Percentiles rank a stretch among this genome's conserved stretches.
These are phyloP conservation scores for Alaudala cheleensis DNA, from an alignment of 2,113 vertebrate genomes.

Conservation along the genomic window DNA sequence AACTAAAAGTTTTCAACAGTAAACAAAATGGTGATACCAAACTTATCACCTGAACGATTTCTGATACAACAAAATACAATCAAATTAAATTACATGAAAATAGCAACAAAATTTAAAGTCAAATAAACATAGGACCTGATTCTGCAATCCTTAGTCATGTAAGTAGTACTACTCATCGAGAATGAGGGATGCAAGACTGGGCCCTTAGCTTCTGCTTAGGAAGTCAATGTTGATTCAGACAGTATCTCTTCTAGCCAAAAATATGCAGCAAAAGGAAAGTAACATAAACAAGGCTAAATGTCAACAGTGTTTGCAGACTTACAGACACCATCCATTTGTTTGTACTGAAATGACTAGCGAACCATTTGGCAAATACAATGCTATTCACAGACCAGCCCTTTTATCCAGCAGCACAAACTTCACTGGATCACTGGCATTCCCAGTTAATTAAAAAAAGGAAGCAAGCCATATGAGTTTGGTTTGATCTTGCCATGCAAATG, in stretches of 20 bases:
- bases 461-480: slow-evolving; percentile 59
- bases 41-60: neutral
- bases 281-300: slow-evolving; percentile 82
- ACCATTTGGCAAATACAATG: slow-evolving; percentile 77
- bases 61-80: neutral
- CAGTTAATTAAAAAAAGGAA: slow-evolving; percentile 72
- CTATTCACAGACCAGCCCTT: slow-evolving; percentile 69
- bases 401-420: slow-evolving; percentile 71
- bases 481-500: slow-evolving; percentile 53
- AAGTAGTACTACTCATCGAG: slow-evolving; percentile 22
- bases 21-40: neutral
- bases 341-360: slow-evolving; percentile 77
- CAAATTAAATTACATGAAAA: neutral
- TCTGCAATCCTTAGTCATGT: slow-evolving; percentile 50
- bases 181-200: slow-evolving; percentile 32
- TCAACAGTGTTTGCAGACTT: slow-evolving; percentile 79
- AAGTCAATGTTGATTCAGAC: slow-evolving; percentile 73
- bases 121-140: slow-evolving; percentile 24
- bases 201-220: slow-evolving; percentile 66
- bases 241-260: slow-evolving; percentile 76
- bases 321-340: slow-evolving; percentile 78
- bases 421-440: slow-evolving; percentile 68
- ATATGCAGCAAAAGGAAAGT: slow-evolving; percentile 76
- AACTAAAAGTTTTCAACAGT: neutral
- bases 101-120: neutral